Percentiles rank a stretch among this genome's conserved stretches.
These are phyloP conservation scores for Drosophila pandora DNA, from an alignment of 1,140 invertebrate genomes.

Conservation along the genomic window DNA sequence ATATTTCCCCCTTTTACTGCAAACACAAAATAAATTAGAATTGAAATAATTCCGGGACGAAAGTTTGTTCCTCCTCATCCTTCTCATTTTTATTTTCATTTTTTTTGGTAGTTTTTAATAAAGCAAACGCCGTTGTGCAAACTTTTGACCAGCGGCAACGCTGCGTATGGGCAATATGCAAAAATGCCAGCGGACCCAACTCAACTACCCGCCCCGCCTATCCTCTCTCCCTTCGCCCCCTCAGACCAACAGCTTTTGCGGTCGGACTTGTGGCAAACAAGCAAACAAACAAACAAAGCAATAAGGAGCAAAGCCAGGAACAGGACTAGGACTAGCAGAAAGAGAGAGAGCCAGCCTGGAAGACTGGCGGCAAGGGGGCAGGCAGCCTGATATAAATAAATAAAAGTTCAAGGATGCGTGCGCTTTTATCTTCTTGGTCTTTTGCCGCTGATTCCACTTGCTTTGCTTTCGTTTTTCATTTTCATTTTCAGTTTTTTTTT, in stretches of 20 bases:
- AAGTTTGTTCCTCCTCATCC: slow-evolving; percentile 48
- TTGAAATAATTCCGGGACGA: slow-evolving; percentile 76
- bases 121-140: slow-evolving; percentile 75
- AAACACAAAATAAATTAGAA: slow-evolving; percentile 81
- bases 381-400: slow-evolving; percentile 73
- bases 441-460: slow-evolving; percentile 68
- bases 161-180: slow-evolving; percentile 80
- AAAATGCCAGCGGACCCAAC: slow-evolving; percentile 65
- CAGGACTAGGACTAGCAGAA: slow-evolving; percentile 4
- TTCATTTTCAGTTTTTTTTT: slow-evolving; percentile 17
- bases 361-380: slow-evolving; percentile 23
- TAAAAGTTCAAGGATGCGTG: slow-evolving; percentile 82
- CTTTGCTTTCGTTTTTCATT: slow-evolving; percentile 66
- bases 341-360: background rate
- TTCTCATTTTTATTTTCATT: slow-evolving; percentile 40
- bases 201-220: background rate
- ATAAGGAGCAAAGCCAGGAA: slow-evolving; percentile 58
- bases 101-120: slow-evolving; percentile 79
- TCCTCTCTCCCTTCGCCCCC: background rate
- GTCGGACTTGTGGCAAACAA: slow-evolving; percentile 72
- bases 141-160: slow-evolving; percentile 70
- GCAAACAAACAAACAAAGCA: slow-evolving; percentile 78
- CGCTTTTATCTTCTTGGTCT: slow-evolving; percentile 74
- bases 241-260: slow-evolving; percentile 63
- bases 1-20: slow-evolving; percentile 60